Percentiles rank a stretch among this genome's conserved stretches.
Conservation (phyloP, 2,888 invertebrate genomes). For the Tiphia femorata region DNA sequence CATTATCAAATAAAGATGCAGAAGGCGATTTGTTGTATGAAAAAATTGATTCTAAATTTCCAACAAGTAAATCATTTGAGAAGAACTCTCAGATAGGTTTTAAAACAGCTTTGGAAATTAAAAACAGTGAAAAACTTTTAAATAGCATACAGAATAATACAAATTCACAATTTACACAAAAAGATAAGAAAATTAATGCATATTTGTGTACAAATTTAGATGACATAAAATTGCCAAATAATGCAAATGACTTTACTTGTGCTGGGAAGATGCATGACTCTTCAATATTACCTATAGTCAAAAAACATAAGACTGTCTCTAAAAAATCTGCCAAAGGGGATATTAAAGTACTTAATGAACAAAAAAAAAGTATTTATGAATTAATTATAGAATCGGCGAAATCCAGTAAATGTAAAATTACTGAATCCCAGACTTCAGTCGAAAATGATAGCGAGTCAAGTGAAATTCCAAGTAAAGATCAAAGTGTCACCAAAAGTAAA, state of each 20-base stretch:
- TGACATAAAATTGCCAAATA: neutral
- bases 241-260: conserved; percentile 20
- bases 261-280: conserved; percentile 27
- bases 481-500: conserved; percentile 13
- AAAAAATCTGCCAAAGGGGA: neutral
- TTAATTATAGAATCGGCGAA: conserved; percentile 23
- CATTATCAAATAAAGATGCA: neutral
- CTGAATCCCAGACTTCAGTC: conserved; percentile 20
- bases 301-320: neutral
- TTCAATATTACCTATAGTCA: neutral
- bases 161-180: neutral
- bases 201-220: neutral
- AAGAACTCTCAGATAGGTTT: too few species aligned
- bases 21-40: neutral
- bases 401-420: neutral
- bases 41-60: neutral
- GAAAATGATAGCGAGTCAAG: too few species aligned
- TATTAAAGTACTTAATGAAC: neutral
- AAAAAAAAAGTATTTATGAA: conserved; percentile 28
- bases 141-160: neutral
- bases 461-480: conserved; percentile 1
- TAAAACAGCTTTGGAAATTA: conserved; percentile 55
- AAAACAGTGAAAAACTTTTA: conserved; percentile 37
- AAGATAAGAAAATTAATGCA: neutral
- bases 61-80: too few species aligned